Conservation (phyloP, 1,140 invertebrate genomes). For the Thaumatotibia leucotreta region DNA sequence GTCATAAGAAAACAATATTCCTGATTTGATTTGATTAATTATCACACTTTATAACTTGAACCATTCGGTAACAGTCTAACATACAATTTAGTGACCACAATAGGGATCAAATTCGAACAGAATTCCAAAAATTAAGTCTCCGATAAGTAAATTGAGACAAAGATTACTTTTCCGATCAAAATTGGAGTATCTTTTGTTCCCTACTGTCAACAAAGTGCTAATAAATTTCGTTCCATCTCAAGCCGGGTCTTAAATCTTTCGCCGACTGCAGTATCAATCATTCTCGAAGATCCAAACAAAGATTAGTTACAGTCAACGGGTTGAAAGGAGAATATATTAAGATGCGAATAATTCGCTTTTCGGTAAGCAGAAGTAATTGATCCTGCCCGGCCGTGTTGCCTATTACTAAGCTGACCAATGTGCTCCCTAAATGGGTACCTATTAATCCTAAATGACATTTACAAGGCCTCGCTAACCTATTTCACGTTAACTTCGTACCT, state of each 20-base stretch:
- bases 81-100: neutral
- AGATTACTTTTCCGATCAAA: conserved; percentile 42
- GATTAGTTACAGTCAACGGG: conserved; percentile 49
- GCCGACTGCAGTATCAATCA: conserved; percentile 46
- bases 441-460: neutral
- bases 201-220: conserved; percentile 45
- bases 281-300: conserved; percentile 37
- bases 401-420: neutral
- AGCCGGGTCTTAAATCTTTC: conserved; percentile 36
- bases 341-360: conserved; percentile 35
- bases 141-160: conserved; percentile 48
- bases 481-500: neutral
- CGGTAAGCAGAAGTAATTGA: conserved; percentile 32
- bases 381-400: neutral
- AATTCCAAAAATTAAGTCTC: conserved; percentile 12
- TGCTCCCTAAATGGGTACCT: neutral
- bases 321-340: conserved; percentile 36
- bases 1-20: neutral
- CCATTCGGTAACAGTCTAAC: neutral
- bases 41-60: too few species aligned
- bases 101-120: neutral
- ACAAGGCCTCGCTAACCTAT: neutral
- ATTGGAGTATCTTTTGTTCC: conserved; percentile 40
- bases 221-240: conserved; percentile 49
- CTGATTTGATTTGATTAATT: too few species aligned